Evolutionary conservation across 2,113 vertebrate genomes (phyloP).

Genomic region (Meriones unguiculatus): DNA sequence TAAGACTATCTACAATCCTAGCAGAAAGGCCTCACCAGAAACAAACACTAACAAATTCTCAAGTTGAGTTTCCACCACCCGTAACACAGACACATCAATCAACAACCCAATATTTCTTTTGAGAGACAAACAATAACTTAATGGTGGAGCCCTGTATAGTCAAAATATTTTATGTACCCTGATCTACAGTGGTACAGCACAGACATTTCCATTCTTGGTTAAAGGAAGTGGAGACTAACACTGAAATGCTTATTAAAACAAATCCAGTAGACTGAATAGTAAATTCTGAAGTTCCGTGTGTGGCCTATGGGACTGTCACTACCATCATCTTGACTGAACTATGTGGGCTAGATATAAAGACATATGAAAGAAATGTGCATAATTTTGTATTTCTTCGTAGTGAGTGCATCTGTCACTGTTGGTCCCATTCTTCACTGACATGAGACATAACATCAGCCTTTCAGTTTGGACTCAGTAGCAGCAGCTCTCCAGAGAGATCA

Average conservation of each 20-base stretch:
- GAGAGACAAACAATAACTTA: neutral
- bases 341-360: neutral
- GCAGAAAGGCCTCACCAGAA: neutral
- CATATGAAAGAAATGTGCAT: neutral
- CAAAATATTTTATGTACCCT: neutral
- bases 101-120: neutral
- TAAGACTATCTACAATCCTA: neutral
- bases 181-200: neutral
- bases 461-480: neutral
- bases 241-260: neutral
- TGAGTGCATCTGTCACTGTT: neutral
- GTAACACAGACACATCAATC: neutral
- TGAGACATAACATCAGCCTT: neutral
- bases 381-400: neutral
- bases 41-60: neutral
- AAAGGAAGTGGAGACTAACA: neutral
- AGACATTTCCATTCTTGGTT: neutral
- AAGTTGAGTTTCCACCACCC: neutral
- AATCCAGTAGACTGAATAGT: neutral
- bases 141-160: neutral
- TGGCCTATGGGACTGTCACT: neutral
- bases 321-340: neutral
- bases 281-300: neutral
- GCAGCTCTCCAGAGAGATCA: neutral
- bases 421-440: no score